Percentiles rank a stretch among this genome's conserved stretches.
These are phyloP conservation scores for Pituophis catenifer DNA, from an alignment of 2,113 vertebrate genomes.

Conservation along the genomic window DNA sequence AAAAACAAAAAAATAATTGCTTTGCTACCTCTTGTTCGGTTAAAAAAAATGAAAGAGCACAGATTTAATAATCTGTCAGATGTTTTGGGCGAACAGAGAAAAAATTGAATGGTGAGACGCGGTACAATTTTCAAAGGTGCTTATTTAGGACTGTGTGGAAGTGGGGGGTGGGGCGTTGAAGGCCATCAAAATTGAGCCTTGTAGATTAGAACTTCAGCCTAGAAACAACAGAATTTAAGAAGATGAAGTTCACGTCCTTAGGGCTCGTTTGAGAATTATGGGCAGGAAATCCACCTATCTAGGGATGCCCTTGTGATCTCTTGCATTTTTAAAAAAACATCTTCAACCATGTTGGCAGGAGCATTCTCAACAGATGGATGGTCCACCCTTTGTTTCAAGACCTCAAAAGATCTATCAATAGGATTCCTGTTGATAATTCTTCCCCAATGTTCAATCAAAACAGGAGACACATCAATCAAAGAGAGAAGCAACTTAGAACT, in stretches of 20 bases:
- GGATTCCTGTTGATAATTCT: too few relatives aligned
- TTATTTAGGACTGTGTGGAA: neutral
- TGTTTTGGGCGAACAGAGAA: neutral
- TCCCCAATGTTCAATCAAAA: neutral
- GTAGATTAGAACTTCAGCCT: neutral
- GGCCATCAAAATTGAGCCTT: neutral
- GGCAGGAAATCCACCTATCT: neutral
- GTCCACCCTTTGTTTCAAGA: too few relatives aligned
- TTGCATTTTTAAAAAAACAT: neutral
- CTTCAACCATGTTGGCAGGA: neutral
- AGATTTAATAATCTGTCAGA: neutral
- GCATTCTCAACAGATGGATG: neutral
- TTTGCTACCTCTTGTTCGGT: neutral
- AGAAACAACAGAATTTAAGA: neutral
- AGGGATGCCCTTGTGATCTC: neutral
- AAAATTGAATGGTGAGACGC: neutral
- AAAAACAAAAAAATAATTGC: constrained; percentile 6
- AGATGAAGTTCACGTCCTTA: neutral
- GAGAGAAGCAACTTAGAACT: too few relatives aligned
- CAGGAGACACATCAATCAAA: neutral
- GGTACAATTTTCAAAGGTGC: neutral
- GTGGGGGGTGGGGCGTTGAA: neutral
- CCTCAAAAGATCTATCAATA: too few relatives aligned
- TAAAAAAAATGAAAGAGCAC: neutral
- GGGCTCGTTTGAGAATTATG: neutral